Percentiles rank a stretch among this genome's conserved stretches.
phyloP scores from a whole-genome alignment of 2,797 vertebrate genomes.

The Pyrrhura leucotis region DNA sequence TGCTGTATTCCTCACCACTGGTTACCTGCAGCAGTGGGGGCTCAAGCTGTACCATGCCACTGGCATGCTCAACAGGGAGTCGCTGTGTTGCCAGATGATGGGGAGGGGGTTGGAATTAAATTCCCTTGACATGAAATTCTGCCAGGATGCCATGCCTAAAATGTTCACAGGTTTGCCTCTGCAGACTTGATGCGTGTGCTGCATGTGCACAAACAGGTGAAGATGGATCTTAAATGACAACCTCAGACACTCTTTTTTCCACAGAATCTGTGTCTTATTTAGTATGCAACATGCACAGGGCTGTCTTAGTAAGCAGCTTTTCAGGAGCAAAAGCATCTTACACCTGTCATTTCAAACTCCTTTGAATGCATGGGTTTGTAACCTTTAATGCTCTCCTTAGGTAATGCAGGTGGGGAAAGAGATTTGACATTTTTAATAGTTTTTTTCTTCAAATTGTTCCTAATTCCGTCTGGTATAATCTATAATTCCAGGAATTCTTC shows the following conservation, averaged over 20 bases:
- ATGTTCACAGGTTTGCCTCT: not conserved
- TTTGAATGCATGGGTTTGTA: conserved; percentile 7
- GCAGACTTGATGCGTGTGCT: not conserved
- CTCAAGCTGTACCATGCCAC: not conserved
- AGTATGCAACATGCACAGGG: not conserved
- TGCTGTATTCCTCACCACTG: not conserved
- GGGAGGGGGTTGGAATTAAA: not conserved
- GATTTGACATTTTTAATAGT: conserved; percentile 13
- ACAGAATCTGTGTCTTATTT: not conserved
- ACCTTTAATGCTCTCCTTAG: not conserved
- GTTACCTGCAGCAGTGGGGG: not conserved
- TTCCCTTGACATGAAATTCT: not conserved
- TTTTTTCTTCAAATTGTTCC: conserved; percentile 21
- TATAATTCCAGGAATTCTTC: conserved; percentile 11
- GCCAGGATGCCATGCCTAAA: not conserved
- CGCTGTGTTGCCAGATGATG: not conserved
- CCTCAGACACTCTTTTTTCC: not conserved
- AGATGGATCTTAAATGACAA: not conserved
- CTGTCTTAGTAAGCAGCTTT: conserved; percentile 12
- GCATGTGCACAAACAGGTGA: not conserved
- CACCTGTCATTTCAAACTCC: not conserved
- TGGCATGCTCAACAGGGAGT: not conserved
- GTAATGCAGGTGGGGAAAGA: not conserved
- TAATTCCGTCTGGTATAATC: conserved; percentile 5
- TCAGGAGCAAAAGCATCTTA: not conserved